A percentile compares a stretch with the other conserved stretches of the same genome.
These are phyloP conservation scores for Drosophila pectinifera DNA, from an alignment of 1,140 invertebrate species.

Conservation along the genomic window DNA sequence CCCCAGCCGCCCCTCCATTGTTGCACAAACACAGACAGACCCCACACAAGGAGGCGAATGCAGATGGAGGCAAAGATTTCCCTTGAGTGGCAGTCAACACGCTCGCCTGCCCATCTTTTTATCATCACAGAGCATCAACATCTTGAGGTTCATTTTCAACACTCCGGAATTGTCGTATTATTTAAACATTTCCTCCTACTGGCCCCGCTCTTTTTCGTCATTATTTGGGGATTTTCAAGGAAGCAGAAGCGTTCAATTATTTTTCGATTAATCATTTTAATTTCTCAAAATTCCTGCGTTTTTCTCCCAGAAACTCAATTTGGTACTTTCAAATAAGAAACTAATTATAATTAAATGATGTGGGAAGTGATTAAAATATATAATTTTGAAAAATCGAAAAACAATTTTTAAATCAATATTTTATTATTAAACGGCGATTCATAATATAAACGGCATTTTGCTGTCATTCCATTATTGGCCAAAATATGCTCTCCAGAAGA, in stretches of 20 bases:
- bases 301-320: not conserved
- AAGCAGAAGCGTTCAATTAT: slow-evolving; percentile 1
- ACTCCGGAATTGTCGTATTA: slow-evolving; percentile 59
- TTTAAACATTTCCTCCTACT: slow-evolving; percentile 30
- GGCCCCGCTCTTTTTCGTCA: not conserved
- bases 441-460: too few species aligned
- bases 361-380: not conserved
- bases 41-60: slow-evolving; percentile 21
- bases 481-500: too few species aligned
- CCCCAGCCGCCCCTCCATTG: slow-evolving; percentile 22
- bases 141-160: slow-evolving; percentile 53
- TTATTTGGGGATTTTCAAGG: slow-evolving; percentile 10
- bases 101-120: slow-evolving; percentile 49
- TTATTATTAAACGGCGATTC: too few species aligned
- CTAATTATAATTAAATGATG: not conserved
- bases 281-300: not conserved
- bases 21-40: slow-evolving; percentile 45
- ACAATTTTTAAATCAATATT: too few species aligned
- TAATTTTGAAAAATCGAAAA: too few species aligned
- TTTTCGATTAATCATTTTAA: slow-evolving; percentile 10
- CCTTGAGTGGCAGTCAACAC: slow-evolving; percentile 67
- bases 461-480: too few species aligned
- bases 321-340: not conserved
- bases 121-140: slow-evolving; percentile 41
- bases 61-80: slow-evolving; percentile 58